phyloP scores from a whole-genome alignment of 2,888 invertebrate genomes.

The Heteromyza rotundicornis region DNA sequence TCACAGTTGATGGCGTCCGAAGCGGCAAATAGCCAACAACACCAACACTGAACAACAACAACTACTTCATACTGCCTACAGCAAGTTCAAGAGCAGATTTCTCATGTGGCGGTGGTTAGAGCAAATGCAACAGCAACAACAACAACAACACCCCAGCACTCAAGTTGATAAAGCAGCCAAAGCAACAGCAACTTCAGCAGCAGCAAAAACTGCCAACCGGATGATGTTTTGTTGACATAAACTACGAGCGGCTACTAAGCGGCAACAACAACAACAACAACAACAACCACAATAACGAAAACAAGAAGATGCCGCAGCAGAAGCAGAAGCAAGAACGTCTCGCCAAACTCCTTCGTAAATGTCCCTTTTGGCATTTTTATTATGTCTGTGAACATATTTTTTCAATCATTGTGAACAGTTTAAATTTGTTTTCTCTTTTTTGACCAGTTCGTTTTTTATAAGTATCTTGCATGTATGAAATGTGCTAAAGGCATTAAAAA shows the following conservation, averaged over 20 bases:
- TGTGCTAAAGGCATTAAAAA: too few relatives aligned
- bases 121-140: not conserved
- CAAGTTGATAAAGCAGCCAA: not conserved
- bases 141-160: slow-evolving; percentile 23
- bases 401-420: not conserved
- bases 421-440: too few relatives aligned
- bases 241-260: slow-evolving; percentile 36
- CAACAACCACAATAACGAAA: not conserved
- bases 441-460: too few relatives aligned
- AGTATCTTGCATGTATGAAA: too few relatives aligned
- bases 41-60: slow-evolving; percentile 53
- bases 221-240: slow-evolving; percentile 59
- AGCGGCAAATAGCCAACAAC: slow-evolving; percentile 23
- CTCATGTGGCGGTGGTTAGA: slow-evolving; percentile 20
- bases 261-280: not conserved
- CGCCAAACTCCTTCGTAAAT: slow-evolving; percentile 4
- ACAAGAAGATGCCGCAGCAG: not conserved
- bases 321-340: not conserved
- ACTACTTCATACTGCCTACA: slow-evolving; percentile 53
- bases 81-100: slow-evolving; percentile 47
- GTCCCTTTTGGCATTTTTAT: slow-evolving; percentile 9
- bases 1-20: slow-evolving; percentile 6
- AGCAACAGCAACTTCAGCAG: not conserved
- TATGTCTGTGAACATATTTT: slow-evolving; percentile 7
- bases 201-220: slow-evolving; percentile 32